Percentiles rank a stretch among this genome's conserved stretches.
phyloP scores from a whole-genome alignment of 35 echinoderm and acorn worm genomes.

The Chiridota heheva region DNA sequence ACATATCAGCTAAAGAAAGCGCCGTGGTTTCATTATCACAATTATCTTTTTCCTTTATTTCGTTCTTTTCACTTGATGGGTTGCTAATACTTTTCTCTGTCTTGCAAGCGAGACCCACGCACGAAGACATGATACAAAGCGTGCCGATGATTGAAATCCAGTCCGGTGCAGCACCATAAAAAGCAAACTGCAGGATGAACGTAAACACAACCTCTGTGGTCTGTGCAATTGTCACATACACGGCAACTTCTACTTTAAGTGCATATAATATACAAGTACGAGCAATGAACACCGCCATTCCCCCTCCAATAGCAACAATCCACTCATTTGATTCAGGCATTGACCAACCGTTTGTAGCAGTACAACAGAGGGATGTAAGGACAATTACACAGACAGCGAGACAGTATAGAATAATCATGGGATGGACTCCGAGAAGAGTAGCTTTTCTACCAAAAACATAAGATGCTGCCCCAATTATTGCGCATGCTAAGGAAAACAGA shows the following conservation, averaged over 20 bases:
- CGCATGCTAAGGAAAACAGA: constrained; percentile 18
- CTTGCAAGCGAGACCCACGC: constrained; percentile 33
- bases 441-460: constrained; percentile 10
- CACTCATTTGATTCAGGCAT: constrained; percentile 1
- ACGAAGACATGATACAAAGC: constrained; percentile 7
- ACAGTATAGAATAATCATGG: constrained; percentile 13
- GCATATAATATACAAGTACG: constrained; percentile 19
- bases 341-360: background rate
- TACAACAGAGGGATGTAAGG: background rate
- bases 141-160: constrained; percentile 24
- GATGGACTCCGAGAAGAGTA: constrained; percentile 32
- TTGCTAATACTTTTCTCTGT: too few species aligned
- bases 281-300: constrained; percentile 4
- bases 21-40: too few species aligned
- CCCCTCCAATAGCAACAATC: background rate
- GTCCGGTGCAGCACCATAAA: background rate
- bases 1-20: too few species aligned
- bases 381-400: constrained; percentile 13
- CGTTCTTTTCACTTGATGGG: too few species aligned
- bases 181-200: constrained; percentile 25
- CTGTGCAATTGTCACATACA: constrained; percentile 34
- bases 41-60: too few species aligned
- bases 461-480: background rate
- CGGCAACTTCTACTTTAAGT: constrained; percentile 22
- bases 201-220: constrained; percentile 28